Base-by-base conservation (phyloP, 2,888 invertebrate species). In the Subacronicta megacephala region DNA sequence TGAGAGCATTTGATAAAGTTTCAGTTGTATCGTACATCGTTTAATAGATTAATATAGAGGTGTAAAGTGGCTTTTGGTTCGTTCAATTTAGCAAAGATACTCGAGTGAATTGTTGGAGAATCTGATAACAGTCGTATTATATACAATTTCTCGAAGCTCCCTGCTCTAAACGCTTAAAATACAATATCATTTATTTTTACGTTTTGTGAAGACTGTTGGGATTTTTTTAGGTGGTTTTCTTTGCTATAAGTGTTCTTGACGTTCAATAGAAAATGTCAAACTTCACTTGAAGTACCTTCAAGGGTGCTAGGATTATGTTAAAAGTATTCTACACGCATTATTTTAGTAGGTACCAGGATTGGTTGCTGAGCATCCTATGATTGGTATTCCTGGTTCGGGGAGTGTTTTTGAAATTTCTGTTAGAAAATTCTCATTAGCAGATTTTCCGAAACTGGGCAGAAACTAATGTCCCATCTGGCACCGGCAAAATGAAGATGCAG, bases 61-160 rank as follows among this genome's bases (percentile, higher is more conserved):
- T 49, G 20, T 17, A 37, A 49, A 68, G 62, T 54, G 45, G 29
- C 49, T 68, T 40, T 65, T n/a, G 16, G 36, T 60, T 47, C 29
- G 23, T 67, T 43, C n/a, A 47, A 51, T 67, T 67, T 49, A 42
- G 5, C 33, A 13, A 47, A 60, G 31, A 41, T 47, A 36, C 26
- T 26, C 45, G 1, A 41, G 68, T 33, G 37, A 33, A 38, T 61
- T 37, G 31, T 38, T 33, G 10, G 15, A 36, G 23, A 29, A 15
- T 33, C 13, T 41, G 46, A 44, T 44, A 68, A 59, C 12, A 44
- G 50, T 36, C 38, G 26, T 50, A 33, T 31, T 42, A 17, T 26
- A n/a, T 26, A n/a, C 7, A 36, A 35, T 45, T 35, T 15, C 15
- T 10, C 23, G 35, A 36, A 10, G 36, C 17, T 37, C 10, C 12